phyloP scores from a whole-genome alignment of 2,113 vertebrate species.

The Pteruthius melanotis region DNA sequence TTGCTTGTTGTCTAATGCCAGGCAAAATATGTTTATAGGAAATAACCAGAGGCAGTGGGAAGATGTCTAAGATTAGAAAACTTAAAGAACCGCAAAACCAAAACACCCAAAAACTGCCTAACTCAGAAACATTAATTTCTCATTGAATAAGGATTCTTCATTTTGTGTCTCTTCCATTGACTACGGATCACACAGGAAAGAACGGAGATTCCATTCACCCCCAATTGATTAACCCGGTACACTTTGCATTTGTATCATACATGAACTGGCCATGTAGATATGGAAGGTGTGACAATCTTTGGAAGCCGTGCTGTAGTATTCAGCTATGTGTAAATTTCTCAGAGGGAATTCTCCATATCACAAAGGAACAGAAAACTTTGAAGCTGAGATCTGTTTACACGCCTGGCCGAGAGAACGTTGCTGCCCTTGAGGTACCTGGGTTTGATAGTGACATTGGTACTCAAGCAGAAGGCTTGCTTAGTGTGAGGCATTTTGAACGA shows the following conservation, averaged over 20 bases:
- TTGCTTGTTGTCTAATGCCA: neutral
- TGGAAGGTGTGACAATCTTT: neutral
- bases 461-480: neutral
- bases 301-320: neutral
- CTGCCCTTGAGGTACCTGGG: neutral
- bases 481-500: neutral
- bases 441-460: neutral
- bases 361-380: neutral
- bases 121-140: neutral
- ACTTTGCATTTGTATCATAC: neutral
- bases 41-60: neutral
- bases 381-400: neutral
- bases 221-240: accelerated
- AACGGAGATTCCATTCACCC: neutral
- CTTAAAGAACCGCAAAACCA: accelerated
- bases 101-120: accelerated
- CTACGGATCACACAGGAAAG: neutral
- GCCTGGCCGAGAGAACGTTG: neutral
- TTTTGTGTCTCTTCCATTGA: neutral
- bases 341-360: neutral
- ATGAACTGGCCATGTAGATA: neutral
- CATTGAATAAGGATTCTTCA: neutral
- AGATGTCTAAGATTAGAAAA: neutral
- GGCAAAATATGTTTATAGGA: neutral
- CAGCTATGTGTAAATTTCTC: neutral